These are phyloP conservation scores for Diplodus puntazzo DNA, from an alignment of 2,797 vertebrate species.

Conservation along the genomic window DNA sequence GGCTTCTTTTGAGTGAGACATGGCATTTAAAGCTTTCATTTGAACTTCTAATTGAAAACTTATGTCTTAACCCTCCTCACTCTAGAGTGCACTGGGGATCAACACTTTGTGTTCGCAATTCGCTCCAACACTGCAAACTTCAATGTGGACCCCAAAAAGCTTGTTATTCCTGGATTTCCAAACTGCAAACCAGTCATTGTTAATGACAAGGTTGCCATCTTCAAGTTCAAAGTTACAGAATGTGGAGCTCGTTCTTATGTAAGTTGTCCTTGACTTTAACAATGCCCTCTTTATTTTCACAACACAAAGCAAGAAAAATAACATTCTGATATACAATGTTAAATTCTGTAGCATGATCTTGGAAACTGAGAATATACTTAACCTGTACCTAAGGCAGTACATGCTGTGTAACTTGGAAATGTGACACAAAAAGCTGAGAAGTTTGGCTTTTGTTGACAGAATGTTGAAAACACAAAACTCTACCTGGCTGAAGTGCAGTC, in stretches of 20 bases:
- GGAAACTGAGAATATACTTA: background rate
- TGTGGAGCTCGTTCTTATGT: slow-evolving; percentile 78
- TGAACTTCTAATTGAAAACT: background rate
- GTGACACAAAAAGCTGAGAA: background rate
- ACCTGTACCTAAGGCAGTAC: background rate
- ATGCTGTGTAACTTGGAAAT: background rate
- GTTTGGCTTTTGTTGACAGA: slow-evolving; percentile 46
- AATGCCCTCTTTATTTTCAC: too few relatives aligned
- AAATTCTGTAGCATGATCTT: too few relatives aligned
- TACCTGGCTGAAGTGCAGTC: slow-evolving; percentile 81
- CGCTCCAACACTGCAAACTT: slow-evolving; percentile 40
- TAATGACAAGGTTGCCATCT: slow-evolving; percentile 72
- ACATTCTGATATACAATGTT: too few relatives aligned
- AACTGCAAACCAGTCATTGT: slow-evolving; percentile 72
- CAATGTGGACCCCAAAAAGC: slow-evolving; percentile 63
- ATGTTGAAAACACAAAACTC: slow-evolving; percentile 63
- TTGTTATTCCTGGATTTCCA: slow-evolving; percentile 57
- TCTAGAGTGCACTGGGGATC: slow-evolving; percentile 78
- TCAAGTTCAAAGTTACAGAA: slow-evolving; percentile 76
- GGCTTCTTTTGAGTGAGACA: background rate
- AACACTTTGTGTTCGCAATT: slow-evolving; percentile 80
- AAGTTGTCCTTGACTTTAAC: slow-evolving; percentile 49
- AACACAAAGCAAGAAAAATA: background rate
- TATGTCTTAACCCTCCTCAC: accelerated
- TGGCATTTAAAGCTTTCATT: too few relatives aligned